phyloP scores from a whole-genome alignment of 2,888 invertebrate species.

The Empis livida region DNA sequence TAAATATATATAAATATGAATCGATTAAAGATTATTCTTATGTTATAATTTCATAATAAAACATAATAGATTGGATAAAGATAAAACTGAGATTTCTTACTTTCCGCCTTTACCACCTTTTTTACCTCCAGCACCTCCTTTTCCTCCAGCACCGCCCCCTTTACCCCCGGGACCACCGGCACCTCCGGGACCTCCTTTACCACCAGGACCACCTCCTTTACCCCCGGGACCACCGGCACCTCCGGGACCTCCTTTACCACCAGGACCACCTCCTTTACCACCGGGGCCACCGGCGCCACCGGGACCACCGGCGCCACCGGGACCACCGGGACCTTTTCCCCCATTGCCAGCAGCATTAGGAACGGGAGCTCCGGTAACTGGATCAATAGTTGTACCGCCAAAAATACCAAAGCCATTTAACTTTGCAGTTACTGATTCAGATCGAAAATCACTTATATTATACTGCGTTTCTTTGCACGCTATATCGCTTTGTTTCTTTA shows the following conservation, averaged over 20 bases:
- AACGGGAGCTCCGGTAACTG: too few species aligned
- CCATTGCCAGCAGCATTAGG: slow-evolving; percentile 1
- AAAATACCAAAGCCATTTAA: too few species aligned
- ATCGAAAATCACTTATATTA: slow-evolving; percentile 38
- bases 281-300: slow-evolving; percentile 5
- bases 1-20: too few species aligned
- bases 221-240: slow-evolving; percentile 9
- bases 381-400: too few species aligned
- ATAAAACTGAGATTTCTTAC: too few species aligned
- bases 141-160: slow-evolving; percentile 2
- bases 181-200: background rate
- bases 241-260: slow-evolving; percentile 10
- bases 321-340: slow-evolving; percentile 1
- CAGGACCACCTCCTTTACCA: slow-evolving; percentile 11
- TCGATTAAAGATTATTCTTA: too few species aligned
- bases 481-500: slow-evolving; percentile 38
- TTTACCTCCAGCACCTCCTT: slow-evolving; percentile 5
- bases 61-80: too few species aligned
- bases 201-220: slow-evolving; percentile 9
- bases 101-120: slow-evolving; percentile 1
- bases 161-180: slow-evolving; percentile 4
- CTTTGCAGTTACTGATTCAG: too few species aligned
- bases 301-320: background rate
- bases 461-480: slow-evolving; percentile 50
- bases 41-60: too few species aligned